Conservation (phyloP, 2,888 invertebrate species). For the Rhorus exstirpatorius region DNA sequence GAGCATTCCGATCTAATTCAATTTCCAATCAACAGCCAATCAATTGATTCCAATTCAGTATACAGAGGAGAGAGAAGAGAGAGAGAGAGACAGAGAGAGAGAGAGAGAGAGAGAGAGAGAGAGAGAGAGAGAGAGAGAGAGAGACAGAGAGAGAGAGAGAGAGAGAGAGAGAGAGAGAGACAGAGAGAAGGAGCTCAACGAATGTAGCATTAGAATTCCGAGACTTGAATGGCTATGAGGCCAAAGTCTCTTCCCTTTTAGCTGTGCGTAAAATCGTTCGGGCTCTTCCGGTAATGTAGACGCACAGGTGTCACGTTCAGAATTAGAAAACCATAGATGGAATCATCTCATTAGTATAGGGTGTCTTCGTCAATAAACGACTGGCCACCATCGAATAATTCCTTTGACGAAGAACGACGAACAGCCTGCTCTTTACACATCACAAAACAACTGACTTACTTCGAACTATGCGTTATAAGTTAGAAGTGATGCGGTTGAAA, state of each 20-base stretch:
- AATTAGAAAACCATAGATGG: slow-evolving; percentile 72
- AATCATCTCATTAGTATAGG: slow-evolving; percentile 77
- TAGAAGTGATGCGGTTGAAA: no score
- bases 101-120: slow-evolving; percentile 15
- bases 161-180: slow-evolving; percentile 24
- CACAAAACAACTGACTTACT: no score
- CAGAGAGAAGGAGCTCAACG: slow-evolving; percentile 60
- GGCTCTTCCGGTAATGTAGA: slow-evolving; percentile 64
- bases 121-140: slow-evolving; percentile 21
- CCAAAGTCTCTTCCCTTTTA: slow-evolving; percentile 55
- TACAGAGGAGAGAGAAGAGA: no score
- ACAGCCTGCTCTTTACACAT: no score
- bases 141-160: slow-evolving; percentile 18
- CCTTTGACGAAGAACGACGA: no score
- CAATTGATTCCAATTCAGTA: slow-evolving; percentile 87
- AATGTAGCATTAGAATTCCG: slow-evolving; percentile 76
- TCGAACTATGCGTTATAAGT: no score
- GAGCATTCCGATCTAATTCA: slow-evolving; percentile 88
- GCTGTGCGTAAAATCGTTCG: slow-evolving; percentile 49
- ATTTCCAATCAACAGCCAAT: slow-evolving; percentile 88
- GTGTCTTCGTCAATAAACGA: not conserved
- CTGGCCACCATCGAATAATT: no score
- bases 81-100: slow-evolving; percentile 20
- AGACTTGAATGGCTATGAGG: slow-evolving; percentile 84
- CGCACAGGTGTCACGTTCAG: slow-evolving; percentile 74